Base-by-base conservation (phyloP, 1,140 invertebrate genomes). In the Orchesella cincta region DNA sequence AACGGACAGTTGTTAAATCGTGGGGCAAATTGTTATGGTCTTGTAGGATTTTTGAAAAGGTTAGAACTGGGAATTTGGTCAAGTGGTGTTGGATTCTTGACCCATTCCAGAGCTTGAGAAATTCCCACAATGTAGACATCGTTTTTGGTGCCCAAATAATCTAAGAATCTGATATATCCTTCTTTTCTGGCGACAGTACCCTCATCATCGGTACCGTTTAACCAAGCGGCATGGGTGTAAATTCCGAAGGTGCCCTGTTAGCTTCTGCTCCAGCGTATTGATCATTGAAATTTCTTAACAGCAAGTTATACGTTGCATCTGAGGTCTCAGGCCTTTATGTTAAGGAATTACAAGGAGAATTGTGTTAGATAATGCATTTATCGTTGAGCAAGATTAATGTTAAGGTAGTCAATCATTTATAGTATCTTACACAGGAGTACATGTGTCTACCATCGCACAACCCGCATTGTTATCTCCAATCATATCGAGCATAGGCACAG, bases 191-290 rank as follows among this genome's bases (percentile, higher is more conserved):
- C 26, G 8, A 12, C 12, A 36, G 46, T 46, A 5, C 31, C 29
- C 29, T 31, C 14, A 39, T 28, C 20, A 8, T 16, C 71, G 2
- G 71, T 36, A 1, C 71, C 71, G 23, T 46, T 51, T 3, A 73
- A 2, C 71, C 71, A 73, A 1, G 88, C 87, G 29, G 89, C 87
- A 80, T 90, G 89, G 34, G 88, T 82, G 82, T 87, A 89, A 72
- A 90, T 86, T 1, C 88, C 88, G 79, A 90, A 89, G 89, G 90
- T 36, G 89, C 86, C n/a, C 87, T 86, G 78, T 89, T 90, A 54
- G n/a, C n/a, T n/a, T n/a, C n/a, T n/a, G n/a, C n/a, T 62, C 86
- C 85, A 0, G 86, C 79, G 82, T 90, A 90, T 75, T 88, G 86
- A 14, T 83, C 83, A 39, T 87, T 83, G 83, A 90, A 90, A 83